A percentile compares a stretch with the other conserved stretches of the same genome.
Conservation (phyloP, 1,140 invertebrate species). For the Eurosta solidaginis region DNA sequence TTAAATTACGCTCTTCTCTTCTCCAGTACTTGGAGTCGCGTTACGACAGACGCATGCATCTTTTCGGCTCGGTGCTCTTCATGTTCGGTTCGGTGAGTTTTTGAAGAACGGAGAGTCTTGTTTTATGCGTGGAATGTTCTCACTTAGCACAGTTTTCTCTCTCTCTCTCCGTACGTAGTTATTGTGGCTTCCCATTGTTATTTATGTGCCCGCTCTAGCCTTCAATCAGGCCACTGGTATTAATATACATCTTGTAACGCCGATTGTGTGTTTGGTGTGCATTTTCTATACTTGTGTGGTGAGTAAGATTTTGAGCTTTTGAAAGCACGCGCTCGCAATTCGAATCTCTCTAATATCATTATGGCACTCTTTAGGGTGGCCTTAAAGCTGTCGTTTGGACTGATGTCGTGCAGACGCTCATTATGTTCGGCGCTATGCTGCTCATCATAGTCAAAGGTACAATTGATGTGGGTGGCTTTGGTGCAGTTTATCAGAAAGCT, state of each 20-base stretch:
- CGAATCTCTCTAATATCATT: background rate
- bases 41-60: conserved; percentile 72
- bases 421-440: conserved; percentile 85
- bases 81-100: conserved; percentile 70
- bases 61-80: conserved; percentile 77
- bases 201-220: conserved; percentile 71
- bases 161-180: conserved; percentile 59
- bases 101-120: background rate
- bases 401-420: conserved; percentile 83
- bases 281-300: conserved; percentile 92
- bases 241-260: conserved; percentile 79
- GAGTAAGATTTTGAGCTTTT: conserved; percentile 58
- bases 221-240: conserved; percentile 84
- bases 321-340: background rate
- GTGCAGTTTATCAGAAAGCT: conserved; percentile 71
- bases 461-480: conserved; percentile 75
- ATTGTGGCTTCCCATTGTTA: conserved; percentile 69
- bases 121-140: background rate
- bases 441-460: conserved; percentile 81
- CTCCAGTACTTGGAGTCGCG: conserved; percentile 75
- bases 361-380: conserved; percentile 78
- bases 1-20: background rate
- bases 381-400: conserved; percentile 94
- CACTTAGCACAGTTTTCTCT: background rate
- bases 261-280: conserved; percentile 84